Evolutionary conservation across 2,888 invertebrate species (phyloP), one percentile per base, ranked within the genome.

Genomic region (Atethmia centrago): DNA sequence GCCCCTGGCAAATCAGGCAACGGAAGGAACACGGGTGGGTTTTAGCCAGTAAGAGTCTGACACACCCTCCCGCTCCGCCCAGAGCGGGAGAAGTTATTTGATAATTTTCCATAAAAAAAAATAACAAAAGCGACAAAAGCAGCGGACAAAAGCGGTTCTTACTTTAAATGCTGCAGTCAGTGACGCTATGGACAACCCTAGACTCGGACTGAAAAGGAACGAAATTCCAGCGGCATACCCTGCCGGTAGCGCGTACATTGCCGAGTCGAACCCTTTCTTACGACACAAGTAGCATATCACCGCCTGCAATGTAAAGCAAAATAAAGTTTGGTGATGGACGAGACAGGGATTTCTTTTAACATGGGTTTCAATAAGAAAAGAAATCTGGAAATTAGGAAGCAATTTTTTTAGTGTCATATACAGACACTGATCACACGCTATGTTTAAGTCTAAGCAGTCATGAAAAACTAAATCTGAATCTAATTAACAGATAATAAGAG

Each of bases 221-320:
- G 97, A 95, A 21, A 96, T 71, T n/a, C 97, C 97, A 0, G 97
- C 96, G 36, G 96, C 83, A 79, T 95, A 95, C 7, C 97, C 97
- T 0, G 97, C 97, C 0, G 97, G 95, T 31, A 97, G 86, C 0
- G 97, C 96, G 73, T 96, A 95, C 80, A 93, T 81, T 40, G 95
- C 94, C 1, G 94, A 94, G 84, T 96, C 95, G 56, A 86, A 88
- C 1, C 95, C 95, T 64, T 89, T 88, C 74, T 93, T 95, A 89
- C 92, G 94, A 80, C 95, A 94, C 83, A 96, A 86, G 79, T 92
- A 94, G 85, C 97, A 97, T 67, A 95, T 91, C 51, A 97, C 94
- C 81, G 94, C 93, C 97, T 96, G 93, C 28, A 93, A 93, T 79
- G 64, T 1, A 88, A 31, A 74, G 16, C 1, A 68, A 14, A 56